A percentile compares a stretch with the other conserved stretches of the same genome.
phyloP scores from a whole-genome alignment of 2,797 vertebrate species.

The Pseudochaenichthys georgianus region DNA sequence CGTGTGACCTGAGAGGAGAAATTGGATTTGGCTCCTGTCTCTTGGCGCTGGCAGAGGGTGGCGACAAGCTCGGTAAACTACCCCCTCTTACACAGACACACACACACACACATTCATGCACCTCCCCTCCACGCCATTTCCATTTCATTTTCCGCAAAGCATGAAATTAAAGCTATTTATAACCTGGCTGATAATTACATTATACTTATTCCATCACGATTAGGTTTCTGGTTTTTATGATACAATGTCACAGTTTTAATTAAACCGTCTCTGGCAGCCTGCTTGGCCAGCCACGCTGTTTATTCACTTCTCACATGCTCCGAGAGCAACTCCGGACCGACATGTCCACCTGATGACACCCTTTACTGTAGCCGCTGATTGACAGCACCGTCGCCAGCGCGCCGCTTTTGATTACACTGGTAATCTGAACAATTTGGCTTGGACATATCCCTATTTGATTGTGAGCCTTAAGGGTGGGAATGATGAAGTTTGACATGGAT shows the following conservation, averaged over 20 bases:
- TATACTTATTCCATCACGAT: conserved; percentile 84
- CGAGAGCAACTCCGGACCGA: conserved; percentile 40
- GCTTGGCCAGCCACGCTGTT: conserved; percentile 69
- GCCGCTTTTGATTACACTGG: conserved; percentile 52
- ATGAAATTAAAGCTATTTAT: conserved; percentile 87
- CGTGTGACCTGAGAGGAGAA: conserved; percentile 72
- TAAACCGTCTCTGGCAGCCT: conserved; percentile 77
- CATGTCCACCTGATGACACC: conserved; percentile 61
- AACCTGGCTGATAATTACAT: conserved; percentile 85
- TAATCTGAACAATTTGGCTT: conserved; percentile 70
- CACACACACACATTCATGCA: conserved; percentile 23
- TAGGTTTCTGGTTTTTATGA: conserved; percentile 83
- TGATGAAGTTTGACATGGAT: conserved; percentile 57
- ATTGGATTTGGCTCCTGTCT: conserved; percentile 81
- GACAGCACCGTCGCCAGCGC: conserved; percentile 36
- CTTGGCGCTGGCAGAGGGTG: conserved; percentile 73
- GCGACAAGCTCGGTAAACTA: conserved; percentile 80
- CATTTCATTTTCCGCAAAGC: conserved; percentile 83
- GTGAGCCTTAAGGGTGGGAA: conserved; percentile 41
- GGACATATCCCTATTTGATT: conserved; percentile 62
- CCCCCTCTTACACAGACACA: conserved; percentile 22
- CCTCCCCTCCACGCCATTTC: conserved; percentile 68
- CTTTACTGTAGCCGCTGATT: conserved; percentile 57
- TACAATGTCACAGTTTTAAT: conserved; percentile 85
- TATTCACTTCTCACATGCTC: conserved; percentile 70